Base-by-base conservation (phyloP, 2,888 invertebrate species). In the Orthonevra nobilis region DNA sequence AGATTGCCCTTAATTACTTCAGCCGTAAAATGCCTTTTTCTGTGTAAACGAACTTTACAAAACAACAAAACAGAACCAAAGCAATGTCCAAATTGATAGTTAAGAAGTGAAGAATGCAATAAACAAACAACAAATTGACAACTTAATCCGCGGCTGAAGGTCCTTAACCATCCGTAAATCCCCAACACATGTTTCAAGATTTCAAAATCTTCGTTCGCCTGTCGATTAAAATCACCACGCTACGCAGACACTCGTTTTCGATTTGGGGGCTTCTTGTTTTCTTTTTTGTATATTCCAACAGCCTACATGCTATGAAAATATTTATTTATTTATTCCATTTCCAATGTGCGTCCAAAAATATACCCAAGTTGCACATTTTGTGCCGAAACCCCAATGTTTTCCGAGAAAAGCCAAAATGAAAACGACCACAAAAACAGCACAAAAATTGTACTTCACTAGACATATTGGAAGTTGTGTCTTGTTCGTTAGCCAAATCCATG, bases 331-430 rank as follows among this genome's bases (percentile, higher is more conserved):
- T 64, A 46, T 64, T 60, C 32, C 44, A 40, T 58, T 60, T 60
- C 60, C 40, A 77, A 77, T 64, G 70, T 58, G 32, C 50, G 56
- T 58, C 63, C 64, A 60, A 77, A 66, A 54, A 77, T 77, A 77
- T 10, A 58, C 28, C 10, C 38, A 44, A 77, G 28, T 20, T 38
- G 36, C 44, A 48, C 56, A 48, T 54, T 40, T 42, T 34, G 15
- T 42, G 17, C 42, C 10, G 23, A 50, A 64, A 58, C 48, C 69
- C 42, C 42, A 40, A 54, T 52, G 34, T 66, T 66, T 48, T 56
- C 3, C 19, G 17, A 34, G 38, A 19, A 64, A 42, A 30, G 9
- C 19, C 2, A n/a, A n/a, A 19, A 44, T n/a, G 30, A 63, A 34
- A 34, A 17, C 32, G 17, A 5, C 30, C 44, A 32, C 38, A 54